Evolutionary conservation across 2,888 invertebrate genomes (phyloP), one percentile per base, ranked within the genome.

Genomic region (Blastobasis adustella): DNA sequence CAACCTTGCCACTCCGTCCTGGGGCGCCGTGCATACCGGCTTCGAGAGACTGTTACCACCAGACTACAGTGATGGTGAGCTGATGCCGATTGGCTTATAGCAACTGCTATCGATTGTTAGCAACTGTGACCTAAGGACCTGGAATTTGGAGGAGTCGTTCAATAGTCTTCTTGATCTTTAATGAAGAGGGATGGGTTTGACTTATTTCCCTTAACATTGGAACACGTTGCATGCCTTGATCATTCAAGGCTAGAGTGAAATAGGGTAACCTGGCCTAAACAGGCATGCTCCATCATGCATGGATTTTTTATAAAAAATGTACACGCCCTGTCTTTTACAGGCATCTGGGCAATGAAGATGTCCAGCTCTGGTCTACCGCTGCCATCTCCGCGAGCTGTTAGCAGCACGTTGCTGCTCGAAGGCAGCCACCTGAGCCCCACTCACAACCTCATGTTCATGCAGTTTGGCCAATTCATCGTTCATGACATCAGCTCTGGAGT

Each of bases 401-500:
- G 95, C 51, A 82, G 89, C 5, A 73, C 77, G 0, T 67, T 96
- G 0, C 87, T 96, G 43, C 69, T 83, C 0, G 91, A 92, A 57
- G 81, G 81, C 1, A 90, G 91, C 67, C 83, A 88, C 46, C 91
- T 91, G 9, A 93, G 94, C 71, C 61, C 73, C 0, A 88, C 90
- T 0, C 90, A 90, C 63, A 94, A 93, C 49, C 76, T 94, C 46
- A 83, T 95, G 66, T 82, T 94, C 51, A 94, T 94, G 93, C 94
- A 95, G 73, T 95, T 94, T 78, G 93, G 94, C 0, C 95, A 96
- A 70, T 94, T 95, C 63, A 72, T 96, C 7, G 91, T 93, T 0
- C 94, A 96, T 56, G 96, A 96, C 58, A 73, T 94, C 23, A 91
- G 93, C 0, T 91, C 94, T 51, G 93, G 94, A 0, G 91, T 94